Evolutionary conservation across 1,140 invertebrate genomes (phyloP).

Genomic region (Pseudomyrmex concolor): DNA sequence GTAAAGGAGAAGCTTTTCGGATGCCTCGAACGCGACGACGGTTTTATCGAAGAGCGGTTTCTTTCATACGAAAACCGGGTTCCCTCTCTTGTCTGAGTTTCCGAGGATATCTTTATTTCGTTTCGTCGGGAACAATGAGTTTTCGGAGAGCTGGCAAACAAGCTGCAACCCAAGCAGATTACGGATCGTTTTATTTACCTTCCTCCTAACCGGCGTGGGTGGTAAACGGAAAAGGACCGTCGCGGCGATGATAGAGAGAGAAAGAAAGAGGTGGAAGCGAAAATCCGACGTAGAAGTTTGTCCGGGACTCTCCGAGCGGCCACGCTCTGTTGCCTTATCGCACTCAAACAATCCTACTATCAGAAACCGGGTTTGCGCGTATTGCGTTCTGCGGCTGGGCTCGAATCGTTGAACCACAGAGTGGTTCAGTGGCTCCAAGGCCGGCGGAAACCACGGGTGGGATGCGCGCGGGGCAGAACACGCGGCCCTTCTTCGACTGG

Average conservation of each 20-base stretch:
- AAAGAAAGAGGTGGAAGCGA: constrained; percentile 32
- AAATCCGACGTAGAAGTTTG: constrained; percentile 35
- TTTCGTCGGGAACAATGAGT: neutral
- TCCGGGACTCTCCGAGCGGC: neutral
- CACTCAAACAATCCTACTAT: constrained; percentile 64
- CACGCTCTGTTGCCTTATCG: constrained; percentile 57
- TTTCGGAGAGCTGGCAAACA: constrained; percentile 1
- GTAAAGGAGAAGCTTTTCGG: too few species aligned
- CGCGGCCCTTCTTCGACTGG: constrained; percentile 73
- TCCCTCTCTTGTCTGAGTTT: neutral
- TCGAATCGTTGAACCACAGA: constrained; percentile 86
- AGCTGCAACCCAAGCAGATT: constrained; percentile 54
- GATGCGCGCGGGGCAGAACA: constrained; percentile 77
- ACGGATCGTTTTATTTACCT: constrained; percentile 49
- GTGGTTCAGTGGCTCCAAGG: constrained; percentile 86
- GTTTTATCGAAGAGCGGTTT: constrained; percentile 15
- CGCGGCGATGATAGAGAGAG: neutral
- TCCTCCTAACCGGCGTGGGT: constrained; percentile 51
- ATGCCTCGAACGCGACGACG: neutral
- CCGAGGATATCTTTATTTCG: neutral
- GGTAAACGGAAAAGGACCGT: constrained; percentile 41
- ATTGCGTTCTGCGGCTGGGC: constrained; percentile 38
- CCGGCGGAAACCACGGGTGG: constrained; percentile 84
- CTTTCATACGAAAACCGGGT: neutral
- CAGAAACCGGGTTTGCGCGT: constrained; percentile 42